Percentiles rank a stretch among this genome's conserved stretches.
Evolutionary conservation across 2,888 invertebrate species (phyloP).

Genomic region (Exephanes ischioxanthus): DNA sequence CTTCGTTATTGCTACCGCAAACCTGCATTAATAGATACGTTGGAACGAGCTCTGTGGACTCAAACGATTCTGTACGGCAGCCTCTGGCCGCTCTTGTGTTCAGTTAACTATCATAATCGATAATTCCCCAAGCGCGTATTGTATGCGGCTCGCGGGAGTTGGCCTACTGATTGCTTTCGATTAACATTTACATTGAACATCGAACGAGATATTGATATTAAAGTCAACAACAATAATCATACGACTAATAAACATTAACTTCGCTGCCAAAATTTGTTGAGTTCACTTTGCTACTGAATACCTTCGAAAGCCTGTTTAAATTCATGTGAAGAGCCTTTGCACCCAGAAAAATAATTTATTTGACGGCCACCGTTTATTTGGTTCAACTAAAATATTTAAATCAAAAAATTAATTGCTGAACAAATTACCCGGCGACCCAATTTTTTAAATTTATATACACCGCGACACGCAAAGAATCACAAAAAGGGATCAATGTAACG

Average conservation of each 20-base stretch:
- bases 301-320: neutral
- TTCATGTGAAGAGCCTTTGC: neutral
- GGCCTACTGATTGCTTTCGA: conserved; percentile 40
- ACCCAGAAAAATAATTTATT: too few relatives aligned
- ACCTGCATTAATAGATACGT: conserved; percentile 68
- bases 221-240: neutral
- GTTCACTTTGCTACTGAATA: neutral
- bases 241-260: neutral
- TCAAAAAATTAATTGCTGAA: too few relatives aligned
- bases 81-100: conserved; percentile 22
- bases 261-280: neutral
- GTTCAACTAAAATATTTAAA: too few relatives aligned
- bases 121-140: conserved; percentile 57
- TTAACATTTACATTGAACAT: conserved; percentile 49
- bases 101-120: conserved; percentile 50
- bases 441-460: too few relatives aligned
- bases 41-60: conserved; percentile 42
- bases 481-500: too few relatives aligned
- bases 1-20: conserved; percentile 67
- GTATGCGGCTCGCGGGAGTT: conserved; percentile 37
- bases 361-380: too few relatives aligned
- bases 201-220: conserved; percentile 4
- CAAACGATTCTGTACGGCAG: conserved; percentile 48
- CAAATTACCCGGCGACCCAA: too few relatives aligned
- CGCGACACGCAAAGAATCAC: too few relatives aligned